These are phyloP conservation scores for Macropus fuliginosus DNA, from an alignment of 2,797 vertebrate genomes.

Conservation along the genomic window DNA sequence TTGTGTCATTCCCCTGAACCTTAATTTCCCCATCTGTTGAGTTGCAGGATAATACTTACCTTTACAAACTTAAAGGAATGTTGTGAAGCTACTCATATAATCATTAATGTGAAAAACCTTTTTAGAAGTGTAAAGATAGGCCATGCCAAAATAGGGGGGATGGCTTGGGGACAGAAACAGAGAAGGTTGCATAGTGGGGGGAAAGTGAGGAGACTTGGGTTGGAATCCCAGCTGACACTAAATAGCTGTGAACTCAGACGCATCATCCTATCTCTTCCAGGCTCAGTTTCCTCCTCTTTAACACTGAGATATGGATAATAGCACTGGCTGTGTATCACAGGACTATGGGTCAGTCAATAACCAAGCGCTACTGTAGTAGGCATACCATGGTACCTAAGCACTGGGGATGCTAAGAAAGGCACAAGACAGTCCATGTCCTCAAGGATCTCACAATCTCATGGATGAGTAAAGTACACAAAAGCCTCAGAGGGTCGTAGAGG, in stretches of 20 bases:
- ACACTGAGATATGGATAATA: background rate
- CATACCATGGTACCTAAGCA: background rate
- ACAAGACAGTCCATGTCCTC: background rate
- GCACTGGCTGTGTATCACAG: background rate
- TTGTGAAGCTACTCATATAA: background rate
- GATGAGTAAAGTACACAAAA: background rate
- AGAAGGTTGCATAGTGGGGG: background rate
- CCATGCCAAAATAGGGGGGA: background rate
- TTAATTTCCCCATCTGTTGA: background rate
- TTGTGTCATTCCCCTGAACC: background rate
- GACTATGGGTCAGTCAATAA: background rate
- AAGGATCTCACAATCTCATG: background rate
- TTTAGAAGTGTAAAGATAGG: background rate
- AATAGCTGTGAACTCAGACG: background rate
- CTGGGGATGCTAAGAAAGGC: background rate
- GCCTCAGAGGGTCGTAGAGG: background rate
- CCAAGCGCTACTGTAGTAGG: background rate
- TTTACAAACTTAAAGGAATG: background rate
- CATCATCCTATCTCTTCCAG: background rate
- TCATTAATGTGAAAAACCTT: background rate
- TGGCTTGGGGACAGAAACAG: background rate
- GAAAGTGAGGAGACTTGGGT: background rate
- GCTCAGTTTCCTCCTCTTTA: background rate
- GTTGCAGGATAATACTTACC: background rate
- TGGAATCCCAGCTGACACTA: background rate